Base-by-base conservation (phyloP, 2,113 vertebrate genomes). In the Beaufortia kweichowensis region DNA sequence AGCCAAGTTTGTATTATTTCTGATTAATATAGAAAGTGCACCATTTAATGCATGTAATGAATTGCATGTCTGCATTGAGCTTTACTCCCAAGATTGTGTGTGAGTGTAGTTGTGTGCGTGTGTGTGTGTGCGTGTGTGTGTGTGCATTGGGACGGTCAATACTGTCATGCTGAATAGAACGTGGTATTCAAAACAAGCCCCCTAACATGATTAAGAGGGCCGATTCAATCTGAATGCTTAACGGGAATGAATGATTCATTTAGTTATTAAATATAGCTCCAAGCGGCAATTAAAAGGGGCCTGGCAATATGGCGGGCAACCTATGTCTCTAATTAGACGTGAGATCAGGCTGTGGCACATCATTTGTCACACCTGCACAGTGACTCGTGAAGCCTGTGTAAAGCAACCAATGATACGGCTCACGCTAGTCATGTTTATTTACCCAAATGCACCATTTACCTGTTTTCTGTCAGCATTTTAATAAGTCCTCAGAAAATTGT, bases 201-300 rank as follows among this genome's bases (percentile, higher is more conserved):
- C 53, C 67, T 79, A 81, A 79, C 70, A 75, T 79, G 77, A 81
- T 82, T 84, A 84, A 82, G 77, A 77, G 73, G 77, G 77, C 73
- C 41, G 63, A 84, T 82, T 81, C 68, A 77, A 81, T 79, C 79
- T 53, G 75, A 77, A 77, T 50, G 70, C 82, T 77, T 79, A 55
- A 46, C 41, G 46, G 67, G 68, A 84, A 65, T 77, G 68, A 82
- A 84, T 84, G 80, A 84, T 84, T 82, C 59, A 84, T 84, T 84
- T 75, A 77, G 79, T 84, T 84, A 84, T 84, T 84, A 84, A 84
- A 81, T 70, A 82, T 84, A 79, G 77, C 83, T 84, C 67, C 64
- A 31, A 84, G 83, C 74, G 29, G 72, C 82, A 84, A 79, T 81
- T 81, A 84, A 84, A 76, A 62, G 46, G 56, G 63, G 67, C 61